A percentile compares a stretch with the other conserved stretches of the same genome.
Conservation (phyloP, 2,113 vertebrate species). For the Alligator sinensis region DNA sequence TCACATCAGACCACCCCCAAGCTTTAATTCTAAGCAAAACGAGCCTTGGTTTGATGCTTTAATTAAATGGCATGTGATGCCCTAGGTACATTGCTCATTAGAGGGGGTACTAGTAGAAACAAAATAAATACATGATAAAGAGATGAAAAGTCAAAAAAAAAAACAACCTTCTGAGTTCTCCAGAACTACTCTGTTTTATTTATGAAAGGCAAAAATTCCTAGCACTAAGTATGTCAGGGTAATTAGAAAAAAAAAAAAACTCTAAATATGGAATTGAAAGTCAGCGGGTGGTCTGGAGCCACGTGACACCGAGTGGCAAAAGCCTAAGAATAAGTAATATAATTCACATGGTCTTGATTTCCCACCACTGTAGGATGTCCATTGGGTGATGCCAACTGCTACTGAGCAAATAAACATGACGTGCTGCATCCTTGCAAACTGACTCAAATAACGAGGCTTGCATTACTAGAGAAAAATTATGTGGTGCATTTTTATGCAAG, state of each 20-base stretch:
- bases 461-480: background rate
- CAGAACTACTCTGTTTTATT: background rate
- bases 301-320: background rate
- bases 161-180: background rate
- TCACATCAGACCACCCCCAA: background rate
- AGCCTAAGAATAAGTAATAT: background rate
- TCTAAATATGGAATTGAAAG: background rate
- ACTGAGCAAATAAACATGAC: background rate
- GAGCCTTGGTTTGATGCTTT: background rate
- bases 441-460: background rate
- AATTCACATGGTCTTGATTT: background rate
- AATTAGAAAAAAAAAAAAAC: background rate
- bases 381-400: background rate
- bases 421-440: background rate
- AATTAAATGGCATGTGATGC: background rate
- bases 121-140: rapidly evolving
- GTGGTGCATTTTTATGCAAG: background rate
- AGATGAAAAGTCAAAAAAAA: background rate
- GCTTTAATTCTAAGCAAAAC: background rate
- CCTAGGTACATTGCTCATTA: background rate
- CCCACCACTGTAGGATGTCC: background rate
- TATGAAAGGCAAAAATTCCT: background rate
- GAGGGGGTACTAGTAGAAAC: background rate
- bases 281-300: background rate
- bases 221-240: background rate